Base-by-base conservation (phyloP, 2,888 invertebrate genomes). In the Brachyopa scutellaris region DNA sequence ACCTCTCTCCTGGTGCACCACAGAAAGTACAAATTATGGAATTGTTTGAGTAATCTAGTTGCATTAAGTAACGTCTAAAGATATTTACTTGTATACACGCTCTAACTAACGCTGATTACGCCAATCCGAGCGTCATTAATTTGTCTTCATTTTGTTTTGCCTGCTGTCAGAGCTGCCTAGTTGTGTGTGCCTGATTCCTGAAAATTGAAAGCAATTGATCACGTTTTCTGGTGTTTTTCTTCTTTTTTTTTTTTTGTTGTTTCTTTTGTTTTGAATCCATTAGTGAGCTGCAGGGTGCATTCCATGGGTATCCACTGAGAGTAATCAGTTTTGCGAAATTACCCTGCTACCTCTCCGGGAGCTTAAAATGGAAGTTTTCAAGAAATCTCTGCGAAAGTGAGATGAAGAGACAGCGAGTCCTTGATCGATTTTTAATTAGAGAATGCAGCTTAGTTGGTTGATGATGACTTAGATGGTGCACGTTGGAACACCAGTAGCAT, bases 141-240 rank as follows among this genome's bases (percentile, higher is more conserved):
- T 80, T 80, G 79, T 80, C 74, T 80, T 74, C 79, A 74, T 74
- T 80, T 69, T 55, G 67, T 62, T 53, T 61, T 45, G 69, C 23
- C 61, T 53, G 64, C 13, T 70, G 55, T 36, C 13, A 47, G 29
- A 40, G 19, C 33, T 69, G 55, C 47, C 36, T 36, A 21, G 42
- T 9, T 47, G 70, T 49, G 21, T 26, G 40, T 31, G 66, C 38
- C 61, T 67, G 73, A 74, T 67, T 80, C 57, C 62, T 80, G 62
- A 80, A 80, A 80, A 80, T 80, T 74, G 74, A 80, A 80, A 80
- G 80, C 80, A 80, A 74, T 79, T 73, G 78, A 79, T 79, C 78
- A 79, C 78, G 78, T 79, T 79, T 78, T 73, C 33, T 49, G 23
- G 33, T 21, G 31, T 17, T 69, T 21, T 49, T 19, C 49, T 49